phyloP scores from a whole-genome alignment of 2,113 vertebrate species.

The Atlantisia rogersi region DNA sequence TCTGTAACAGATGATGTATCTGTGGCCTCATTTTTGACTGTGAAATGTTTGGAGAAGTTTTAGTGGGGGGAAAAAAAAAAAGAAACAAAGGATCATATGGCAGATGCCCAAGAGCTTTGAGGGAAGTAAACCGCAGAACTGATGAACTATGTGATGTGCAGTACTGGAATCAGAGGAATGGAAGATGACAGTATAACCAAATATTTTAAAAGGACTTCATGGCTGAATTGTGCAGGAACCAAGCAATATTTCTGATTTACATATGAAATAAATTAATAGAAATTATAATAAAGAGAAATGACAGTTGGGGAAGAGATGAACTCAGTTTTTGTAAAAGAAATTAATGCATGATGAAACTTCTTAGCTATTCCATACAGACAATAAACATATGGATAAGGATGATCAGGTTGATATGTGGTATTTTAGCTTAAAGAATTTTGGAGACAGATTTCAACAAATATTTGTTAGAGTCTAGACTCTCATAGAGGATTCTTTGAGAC shows the following conservation, averaged over 20 bases:
- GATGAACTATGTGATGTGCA: neutral
- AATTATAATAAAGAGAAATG: neutral
- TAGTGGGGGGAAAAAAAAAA: fast-evolving
- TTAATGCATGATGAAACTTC: neutral
- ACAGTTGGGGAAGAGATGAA: neutral
- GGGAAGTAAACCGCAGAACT: neutral
- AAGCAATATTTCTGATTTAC: neutral
- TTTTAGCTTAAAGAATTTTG: neutral
- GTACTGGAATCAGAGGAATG: neutral
- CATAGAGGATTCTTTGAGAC: neutral
- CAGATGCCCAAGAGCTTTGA: neutral
- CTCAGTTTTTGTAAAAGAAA: neutral
- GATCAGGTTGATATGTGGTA: neutral
- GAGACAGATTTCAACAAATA: neutral
- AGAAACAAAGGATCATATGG: neutral
- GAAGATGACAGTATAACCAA: neutral
- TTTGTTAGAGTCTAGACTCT: neutral
- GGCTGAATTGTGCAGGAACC: neutral
- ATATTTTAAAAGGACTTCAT: neutral
- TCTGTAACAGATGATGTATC: neutral
- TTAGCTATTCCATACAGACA: neutral
- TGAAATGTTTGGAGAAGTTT: neutral
- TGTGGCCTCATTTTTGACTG: neutral
- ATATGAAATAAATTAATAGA: neutral
- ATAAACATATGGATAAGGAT: neutral